phyloP scores from a whole-genome alignment of 2,888 invertebrate genomes.

The Tineola bisselliella region DNA sequence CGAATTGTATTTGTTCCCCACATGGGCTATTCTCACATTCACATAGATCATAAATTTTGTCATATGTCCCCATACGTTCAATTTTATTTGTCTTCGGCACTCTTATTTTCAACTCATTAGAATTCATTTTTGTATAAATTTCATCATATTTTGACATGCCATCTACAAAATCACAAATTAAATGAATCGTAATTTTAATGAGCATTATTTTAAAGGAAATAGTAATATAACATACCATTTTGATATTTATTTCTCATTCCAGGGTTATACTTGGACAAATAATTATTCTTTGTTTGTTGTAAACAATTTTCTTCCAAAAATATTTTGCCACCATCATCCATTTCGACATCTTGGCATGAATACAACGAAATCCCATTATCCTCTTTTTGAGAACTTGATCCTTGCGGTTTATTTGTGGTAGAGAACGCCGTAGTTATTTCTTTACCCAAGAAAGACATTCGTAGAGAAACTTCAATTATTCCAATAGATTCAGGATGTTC shows the following conservation, averaged over 20 bases:
- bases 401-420: constrained; percentile 38
- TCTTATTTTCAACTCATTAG: constrained; percentile 52
- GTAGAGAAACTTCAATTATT: constrained; percentile 46
- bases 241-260: neutral
- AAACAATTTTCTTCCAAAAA: constrained; percentile 41
- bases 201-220: too few species aligned
- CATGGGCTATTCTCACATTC: constrained; percentile 43
- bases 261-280: neutral
- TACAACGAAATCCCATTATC: constrained; percentile 57
- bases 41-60: constrained; percentile 51
- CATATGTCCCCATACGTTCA: constrained; percentile 46
- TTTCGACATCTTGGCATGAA: constrained; percentile 56
- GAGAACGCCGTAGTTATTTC: constrained; percentile 57
- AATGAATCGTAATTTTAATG: neutral
- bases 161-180: constrained; percentile 27
- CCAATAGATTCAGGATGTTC: constrained; percentile 46
- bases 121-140: constrained; percentile 56
- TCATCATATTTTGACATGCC: constrained; percentile 43
- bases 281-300: neutral
- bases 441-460: constrained; percentile 59
- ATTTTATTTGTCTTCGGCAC: constrained; percentile 50
- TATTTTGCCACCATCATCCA: constrained; percentile 56
- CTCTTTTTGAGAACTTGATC: constrained; percentile 41
- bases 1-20: constrained; percentile 56
- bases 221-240: neutral